Percentiles rank a stretch among this genome's conserved stretches.
phyloP scores from a whole-genome alignment of 2,888 invertebrate genomes.

The Aricia artaxerxes region DNA sequence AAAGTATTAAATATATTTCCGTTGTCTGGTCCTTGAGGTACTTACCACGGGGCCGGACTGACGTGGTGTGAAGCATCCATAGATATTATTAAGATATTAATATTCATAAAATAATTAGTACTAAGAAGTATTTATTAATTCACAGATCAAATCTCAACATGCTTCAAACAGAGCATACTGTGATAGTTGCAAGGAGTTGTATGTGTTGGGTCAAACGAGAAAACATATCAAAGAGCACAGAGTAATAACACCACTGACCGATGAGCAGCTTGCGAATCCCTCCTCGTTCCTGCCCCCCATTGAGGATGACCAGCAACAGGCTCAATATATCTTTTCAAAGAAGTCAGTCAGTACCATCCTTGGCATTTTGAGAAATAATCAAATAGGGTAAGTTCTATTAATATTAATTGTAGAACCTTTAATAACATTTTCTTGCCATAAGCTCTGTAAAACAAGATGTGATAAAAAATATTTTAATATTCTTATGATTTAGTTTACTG shows the following conservation, averaged over 20 bases:
- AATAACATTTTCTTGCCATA: too few relatives aligned
- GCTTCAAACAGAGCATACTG: constrained; percentile 82
- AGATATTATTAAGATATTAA: not conserved
- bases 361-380: constrained; percentile 80
- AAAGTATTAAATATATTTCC: too few relatives aligned
- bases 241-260: constrained; percentile 73
- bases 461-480: too few relatives aligned
- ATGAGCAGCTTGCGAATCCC: constrained; percentile 82
- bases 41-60: too few relatives aligned
- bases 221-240: constrained; percentile 81
- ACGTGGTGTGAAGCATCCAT: too few relatives aligned
- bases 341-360: constrained; percentile 83
- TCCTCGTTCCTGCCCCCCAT: constrained; percentile 85
- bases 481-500: too few relatives aligned
- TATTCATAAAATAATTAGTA: not conserved
- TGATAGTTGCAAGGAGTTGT: constrained; percentile 81
- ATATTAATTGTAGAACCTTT: constrained; percentile 19
- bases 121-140: constrained; percentile 4
- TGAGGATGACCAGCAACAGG: constrained; percentile 89
- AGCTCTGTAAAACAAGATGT: too few relatives aligned
- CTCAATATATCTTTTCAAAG: constrained; percentile 92
- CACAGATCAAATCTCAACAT: constrained; percentile 67
- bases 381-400: constrained; percentile 73
- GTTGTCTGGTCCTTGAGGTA: too few relatives aligned
- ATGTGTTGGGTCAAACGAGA: constrained; percentile 57